Conservation (phyloP, 2,888 invertebrate species). For the Leptopilina syphax region DNA sequence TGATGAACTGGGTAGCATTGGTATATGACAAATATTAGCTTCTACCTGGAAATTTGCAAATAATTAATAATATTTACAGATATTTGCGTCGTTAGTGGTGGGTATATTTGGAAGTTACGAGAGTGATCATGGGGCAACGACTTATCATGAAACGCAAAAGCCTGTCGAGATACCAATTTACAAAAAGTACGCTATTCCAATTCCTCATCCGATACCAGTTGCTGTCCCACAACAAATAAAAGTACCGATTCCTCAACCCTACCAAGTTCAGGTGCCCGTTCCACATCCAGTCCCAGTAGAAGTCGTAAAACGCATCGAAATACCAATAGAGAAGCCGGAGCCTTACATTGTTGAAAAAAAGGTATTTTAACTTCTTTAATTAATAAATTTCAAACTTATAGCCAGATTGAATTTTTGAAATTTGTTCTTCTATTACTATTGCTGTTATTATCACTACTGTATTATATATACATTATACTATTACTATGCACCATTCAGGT, state of each 20-base stretch:
- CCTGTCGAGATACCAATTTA: slow-evolving; percentile 72
- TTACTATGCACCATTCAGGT: slow-evolving; percentile 63
- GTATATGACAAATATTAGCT: too few species aligned
- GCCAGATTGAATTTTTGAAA: too few species aligned
- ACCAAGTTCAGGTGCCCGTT: slow-evolving; percentile 78
- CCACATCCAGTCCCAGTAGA: slow-evolving; percentile 77
- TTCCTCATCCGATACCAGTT: slow-evolving; percentile 80
- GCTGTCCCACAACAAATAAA: slow-evolving; percentile 79
- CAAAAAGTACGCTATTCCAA: slow-evolving; percentile 77
- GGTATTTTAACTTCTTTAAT: slow-evolving; percentile 61
- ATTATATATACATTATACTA: too few species aligned
- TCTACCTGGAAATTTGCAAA: too few species aligned
- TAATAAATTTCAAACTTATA: not conserved
- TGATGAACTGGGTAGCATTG: too few species aligned
- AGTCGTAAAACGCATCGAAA: slow-evolving; percentile 79
- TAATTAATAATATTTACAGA: slow-evolving; percentile 55
- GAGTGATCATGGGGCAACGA: slow-evolving; percentile 64
- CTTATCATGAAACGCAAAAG: slow-evolving; percentile 72
- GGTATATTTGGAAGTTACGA: slow-evolving; percentile 65
- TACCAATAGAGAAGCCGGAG: slow-evolving; percentile 80
- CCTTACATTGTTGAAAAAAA: slow-evolving; percentile 81
- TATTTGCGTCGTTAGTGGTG: slow-evolving; percentile 62
- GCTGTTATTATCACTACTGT: too few species aligned
- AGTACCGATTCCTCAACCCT: slow-evolving; percentile 80
- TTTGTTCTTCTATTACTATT: too few species aligned